These are phyloP conservation scores for Tuta absoluta DNA, from an alignment of 2,888 invertebrate species.

Conservation along the genomic window DNA sequence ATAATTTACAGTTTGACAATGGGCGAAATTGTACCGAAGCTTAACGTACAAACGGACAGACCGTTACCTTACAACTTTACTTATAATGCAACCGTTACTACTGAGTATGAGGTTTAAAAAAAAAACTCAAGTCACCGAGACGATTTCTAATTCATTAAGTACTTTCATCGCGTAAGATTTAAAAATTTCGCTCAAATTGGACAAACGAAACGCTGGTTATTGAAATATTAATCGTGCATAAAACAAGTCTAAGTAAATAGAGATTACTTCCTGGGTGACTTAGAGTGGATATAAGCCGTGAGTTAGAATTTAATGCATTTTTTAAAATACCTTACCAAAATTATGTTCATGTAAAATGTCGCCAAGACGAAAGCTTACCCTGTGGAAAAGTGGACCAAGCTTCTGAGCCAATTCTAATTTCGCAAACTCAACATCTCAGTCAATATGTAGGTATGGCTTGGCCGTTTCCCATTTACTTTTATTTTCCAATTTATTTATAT, in stretches of 20 bases:
- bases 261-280: neutral
- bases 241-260: neutral
- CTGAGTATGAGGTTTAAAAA: neutral
- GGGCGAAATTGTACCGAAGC: slow-evolving; percentile 1
- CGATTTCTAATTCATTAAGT: slow-evolving; percentile 9
- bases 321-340: no score
- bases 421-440: no score
- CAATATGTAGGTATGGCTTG: no score
- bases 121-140: neutral
- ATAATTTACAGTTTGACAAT: neutral
- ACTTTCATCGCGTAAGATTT: slow-evolving; percentile 3
- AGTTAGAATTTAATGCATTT: no score
- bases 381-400: no score
- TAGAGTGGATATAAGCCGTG: no score
- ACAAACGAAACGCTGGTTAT: neutral
- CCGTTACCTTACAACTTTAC: slow-evolving; percentile 4
- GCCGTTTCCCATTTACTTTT: no score
- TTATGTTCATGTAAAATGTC: no score
- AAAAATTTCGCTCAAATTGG: slow-evolving; percentile 4
- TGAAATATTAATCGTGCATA: neutral
- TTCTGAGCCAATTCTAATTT: no score
- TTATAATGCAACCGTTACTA: neutral
- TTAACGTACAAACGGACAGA: neutral
- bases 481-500: no score
- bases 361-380: no score